phyloP scores from a whole-genome alignment of 1,140 invertebrate genomes.

The Caenorhabditis latens region DNA sequence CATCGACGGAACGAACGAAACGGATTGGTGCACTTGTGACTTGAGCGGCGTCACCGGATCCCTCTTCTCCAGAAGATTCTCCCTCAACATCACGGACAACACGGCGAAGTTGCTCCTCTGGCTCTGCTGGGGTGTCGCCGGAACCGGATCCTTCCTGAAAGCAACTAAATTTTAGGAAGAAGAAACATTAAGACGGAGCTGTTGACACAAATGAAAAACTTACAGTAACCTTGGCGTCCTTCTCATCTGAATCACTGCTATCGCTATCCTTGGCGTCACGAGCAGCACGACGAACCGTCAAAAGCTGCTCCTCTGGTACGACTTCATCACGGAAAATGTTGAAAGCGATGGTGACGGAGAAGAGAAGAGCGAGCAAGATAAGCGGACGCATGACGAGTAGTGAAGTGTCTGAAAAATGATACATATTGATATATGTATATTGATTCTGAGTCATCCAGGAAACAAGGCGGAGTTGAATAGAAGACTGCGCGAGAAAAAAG shows the following conservation, averaged over 20 bases:
- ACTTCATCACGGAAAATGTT: conserved; percentile 35
- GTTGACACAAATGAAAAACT: background rate
- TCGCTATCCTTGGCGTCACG: conserved; percentile 4
- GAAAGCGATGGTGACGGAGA: conserved; percentile 48
- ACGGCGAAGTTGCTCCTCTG: conserved; percentile 20
- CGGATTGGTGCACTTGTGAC: conserved; percentile 2
- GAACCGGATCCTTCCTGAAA: conserved; percentile 38
- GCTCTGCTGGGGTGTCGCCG: background rate
- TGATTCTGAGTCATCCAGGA: conserved; percentile 38
- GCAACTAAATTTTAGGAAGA: background rate
- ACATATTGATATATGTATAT: conserved; percentile 24
- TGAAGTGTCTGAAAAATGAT: conserved; percentile 29
- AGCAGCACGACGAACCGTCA: conserved; percentile 12
- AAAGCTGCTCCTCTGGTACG: conserved; percentile 35
- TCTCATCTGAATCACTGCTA: conserved; percentile 50
- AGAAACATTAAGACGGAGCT: background rate
- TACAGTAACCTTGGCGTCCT: conserved; percentile 22
- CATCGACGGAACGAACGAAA: conserved; percentile 33
- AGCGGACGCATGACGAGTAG: conserved; percentile 20
- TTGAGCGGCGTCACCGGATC: conserved; percentile 17
- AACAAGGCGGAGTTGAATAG: conserved; percentile 43
- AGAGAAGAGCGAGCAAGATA: conserved; percentile 36
- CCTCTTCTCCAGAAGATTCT: conserved; percentile 12
- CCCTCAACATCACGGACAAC: conserved; percentile 9
- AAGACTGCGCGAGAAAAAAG: background rate